A percentile compares a stretch with the other conserved stretches of the same genome.
Conservation (phyloP, 2,113 vertebrate species). For the Perca fluviatilis region DNA sequence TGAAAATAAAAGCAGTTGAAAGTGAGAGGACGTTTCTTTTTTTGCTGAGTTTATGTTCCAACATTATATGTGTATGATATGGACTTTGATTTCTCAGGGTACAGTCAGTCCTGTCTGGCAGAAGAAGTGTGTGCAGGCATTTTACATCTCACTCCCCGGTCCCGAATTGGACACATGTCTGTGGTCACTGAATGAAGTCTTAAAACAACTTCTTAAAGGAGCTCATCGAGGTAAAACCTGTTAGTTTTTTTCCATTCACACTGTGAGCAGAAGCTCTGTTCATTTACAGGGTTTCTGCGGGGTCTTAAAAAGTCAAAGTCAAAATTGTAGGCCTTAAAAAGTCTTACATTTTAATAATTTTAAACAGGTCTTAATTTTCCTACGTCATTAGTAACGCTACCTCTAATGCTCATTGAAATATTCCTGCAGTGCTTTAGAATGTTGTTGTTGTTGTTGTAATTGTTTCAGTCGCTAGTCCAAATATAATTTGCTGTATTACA, state of each 20-base stretch:
- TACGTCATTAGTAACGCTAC: too few relatives aligned
- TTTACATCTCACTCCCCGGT: slow-evolving; percentile 58
- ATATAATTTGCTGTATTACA: too few relatives aligned
- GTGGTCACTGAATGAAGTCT: slow-evolving; percentile 81
- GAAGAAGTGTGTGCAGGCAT: slow-evolving; percentile 76
- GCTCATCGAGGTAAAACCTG: slow-evolving; percentile 46
- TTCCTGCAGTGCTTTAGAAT: too few relatives aligned
- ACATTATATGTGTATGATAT: background rate
- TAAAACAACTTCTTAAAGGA: slow-evolving; percentile 84
- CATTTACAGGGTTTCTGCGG: background rate
- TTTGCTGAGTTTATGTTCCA: background rate
- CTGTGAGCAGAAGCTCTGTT: background rate
- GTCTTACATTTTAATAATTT: too few relatives aligned
- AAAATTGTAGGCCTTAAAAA: too few relatives aligned
- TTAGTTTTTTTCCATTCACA: background rate
- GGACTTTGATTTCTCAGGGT: slow-evolving; percentile 70
- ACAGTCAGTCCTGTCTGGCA: slow-evolving; percentile 83
- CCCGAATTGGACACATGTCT: slow-evolving; percentile 79
- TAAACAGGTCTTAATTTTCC: too few relatives aligned
- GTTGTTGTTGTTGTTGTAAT: too few relatives aligned
- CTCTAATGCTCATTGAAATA: too few relatives aligned
- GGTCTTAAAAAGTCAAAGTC: too few relatives aligned
- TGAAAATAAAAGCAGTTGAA: too few relatives aligned
- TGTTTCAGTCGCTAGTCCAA: too few relatives aligned
- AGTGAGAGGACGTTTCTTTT: too few relatives aligned